Evolutionary conservation across 2,113 vertebrate species (phyloP).

Genomic region (Boulengeromyrus knoepffleri): DNA sequence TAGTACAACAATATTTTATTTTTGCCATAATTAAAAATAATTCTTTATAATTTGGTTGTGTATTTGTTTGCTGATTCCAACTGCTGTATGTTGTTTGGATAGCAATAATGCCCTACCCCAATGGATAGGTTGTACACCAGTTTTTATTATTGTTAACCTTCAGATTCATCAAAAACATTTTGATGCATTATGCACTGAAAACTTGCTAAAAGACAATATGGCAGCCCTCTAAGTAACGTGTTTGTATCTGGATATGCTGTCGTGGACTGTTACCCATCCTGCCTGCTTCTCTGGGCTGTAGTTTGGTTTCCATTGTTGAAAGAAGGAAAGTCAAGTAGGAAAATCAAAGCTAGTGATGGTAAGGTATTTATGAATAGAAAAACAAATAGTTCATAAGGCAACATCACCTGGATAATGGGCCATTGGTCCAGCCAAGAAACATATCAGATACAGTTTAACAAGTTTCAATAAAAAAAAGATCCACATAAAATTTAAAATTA

Average conservation of each 20-base stretch:
- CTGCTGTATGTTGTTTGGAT: neutral
- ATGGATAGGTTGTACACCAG: too few species aligned
- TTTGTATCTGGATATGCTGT: neutral
- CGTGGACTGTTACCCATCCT: neutral
- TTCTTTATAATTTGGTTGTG: neutral
- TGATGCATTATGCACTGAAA: neutral
- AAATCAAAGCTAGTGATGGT: neutral
- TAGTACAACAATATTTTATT: neutral
- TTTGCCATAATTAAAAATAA: neutral
- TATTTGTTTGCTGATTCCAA: neutral
- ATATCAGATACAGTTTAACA: neutral
- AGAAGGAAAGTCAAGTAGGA: neutral
- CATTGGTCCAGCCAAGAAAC: neutral
- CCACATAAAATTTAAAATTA: neutral
- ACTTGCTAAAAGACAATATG: neutral
- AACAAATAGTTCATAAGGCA: neutral
- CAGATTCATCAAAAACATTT: neutral
- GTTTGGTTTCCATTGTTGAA: neutral
- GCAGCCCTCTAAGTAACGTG: neutral
- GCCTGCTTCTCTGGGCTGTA: neutral
- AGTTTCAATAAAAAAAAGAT: neutral
- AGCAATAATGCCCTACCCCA: neutral
- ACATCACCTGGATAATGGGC: neutral
- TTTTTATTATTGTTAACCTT: neutral
- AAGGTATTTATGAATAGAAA: neutral